phyloP scores from a whole-genome alignment of 2,113 vertebrate species.

The Hippocampus zosterae region DNA sequence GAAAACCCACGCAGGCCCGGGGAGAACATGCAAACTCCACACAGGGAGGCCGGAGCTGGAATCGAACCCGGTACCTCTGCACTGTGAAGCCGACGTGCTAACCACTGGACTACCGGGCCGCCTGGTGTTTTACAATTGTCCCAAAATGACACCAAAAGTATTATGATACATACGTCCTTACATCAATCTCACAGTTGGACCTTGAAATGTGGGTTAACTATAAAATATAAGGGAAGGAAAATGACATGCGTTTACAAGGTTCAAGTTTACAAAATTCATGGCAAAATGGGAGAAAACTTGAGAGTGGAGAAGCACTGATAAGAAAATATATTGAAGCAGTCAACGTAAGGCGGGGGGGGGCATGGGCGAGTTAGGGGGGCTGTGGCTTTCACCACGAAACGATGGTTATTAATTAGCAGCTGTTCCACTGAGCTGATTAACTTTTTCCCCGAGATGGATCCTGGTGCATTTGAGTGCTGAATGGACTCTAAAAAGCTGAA shows the following conservation, averaged over 20 bases:
- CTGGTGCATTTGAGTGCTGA: background rate
- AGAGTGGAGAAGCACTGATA: background rate
- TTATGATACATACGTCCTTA: background rate
- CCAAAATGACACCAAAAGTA: background rate
- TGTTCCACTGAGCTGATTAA: background rate
- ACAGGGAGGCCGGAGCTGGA: no score
- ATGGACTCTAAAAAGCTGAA: background rate
- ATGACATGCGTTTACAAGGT: background rate
- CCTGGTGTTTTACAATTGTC: background rate
- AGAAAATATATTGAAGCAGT: background rate
- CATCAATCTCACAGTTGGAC: background rate
- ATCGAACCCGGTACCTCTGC: no score
- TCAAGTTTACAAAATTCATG: background rate
- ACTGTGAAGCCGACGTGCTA: no score
- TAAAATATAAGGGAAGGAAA: background rate
- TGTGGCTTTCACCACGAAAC: background rate
- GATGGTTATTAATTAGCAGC: constrained; percentile 1
- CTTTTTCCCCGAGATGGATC: background rate
- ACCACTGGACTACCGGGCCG: no score
- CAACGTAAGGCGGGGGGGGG: no score
- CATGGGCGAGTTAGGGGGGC: background rate
- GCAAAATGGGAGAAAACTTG: background rate
- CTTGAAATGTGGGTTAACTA: background rate
- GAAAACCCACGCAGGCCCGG: no score
- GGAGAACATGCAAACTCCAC: no score